Evolutionary conservation across 1,140 invertebrate genomes (phyloP).

Genomic region (Atta colombica): DNA sequence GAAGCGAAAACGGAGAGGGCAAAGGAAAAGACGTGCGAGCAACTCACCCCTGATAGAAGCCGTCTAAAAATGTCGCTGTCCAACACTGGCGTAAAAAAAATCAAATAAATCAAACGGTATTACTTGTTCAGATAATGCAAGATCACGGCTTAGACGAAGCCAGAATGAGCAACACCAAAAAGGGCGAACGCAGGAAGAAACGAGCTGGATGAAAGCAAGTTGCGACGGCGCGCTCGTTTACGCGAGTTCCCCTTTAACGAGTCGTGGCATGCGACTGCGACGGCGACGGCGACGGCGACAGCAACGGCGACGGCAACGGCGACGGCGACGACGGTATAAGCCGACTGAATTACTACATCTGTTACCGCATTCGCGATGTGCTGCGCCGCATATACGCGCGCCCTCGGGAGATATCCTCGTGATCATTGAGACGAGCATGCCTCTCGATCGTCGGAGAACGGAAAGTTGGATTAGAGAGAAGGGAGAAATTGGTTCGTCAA

Average conservation of each 20-base stretch:
- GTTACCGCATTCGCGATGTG: slow-evolving; percentile 51
- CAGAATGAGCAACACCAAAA: slow-evolving; percentile 49
- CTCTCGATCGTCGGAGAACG: slow-evolving; percentile 38
- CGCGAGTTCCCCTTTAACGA: slow-evolving; percentile 72
- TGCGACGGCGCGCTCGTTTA: slow-evolving; percentile 58
- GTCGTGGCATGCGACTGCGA: slow-evolving; percentile 33
- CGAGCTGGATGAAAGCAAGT: slow-evolving; percentile 50
- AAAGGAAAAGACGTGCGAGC: slow-evolving; percentile 7
- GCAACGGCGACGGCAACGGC: not conserved
- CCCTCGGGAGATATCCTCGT: slow-evolving; percentile 31
- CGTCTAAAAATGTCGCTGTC: slow-evolving; percentile 78
- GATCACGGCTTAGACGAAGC: not conserved
- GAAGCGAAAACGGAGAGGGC: not conserved
- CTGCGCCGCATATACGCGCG: slow-evolving; percentile 16
- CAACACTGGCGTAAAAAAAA: slow-evolving; percentile 68
- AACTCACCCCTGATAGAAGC: slow-evolving; percentile 8
- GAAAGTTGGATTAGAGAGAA: slow-evolving; percentile 14
- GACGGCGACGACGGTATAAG: slow-evolving; percentile 38
- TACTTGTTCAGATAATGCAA: slow-evolving; percentile 68
- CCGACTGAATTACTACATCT: slow-evolving; percentile 70
- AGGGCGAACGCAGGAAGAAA: slow-evolving; percentile 12
- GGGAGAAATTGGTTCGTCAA: slow-evolving; percentile 58
- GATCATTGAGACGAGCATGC: slow-evolving; percentile 57
- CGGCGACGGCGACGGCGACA: not conserved
- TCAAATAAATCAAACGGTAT: slow-evolving; percentile 80